Evolutionary conservation across 2,888 invertebrate genomes (phyloP).

Genomic region (Bellardia bayeri): DNA sequence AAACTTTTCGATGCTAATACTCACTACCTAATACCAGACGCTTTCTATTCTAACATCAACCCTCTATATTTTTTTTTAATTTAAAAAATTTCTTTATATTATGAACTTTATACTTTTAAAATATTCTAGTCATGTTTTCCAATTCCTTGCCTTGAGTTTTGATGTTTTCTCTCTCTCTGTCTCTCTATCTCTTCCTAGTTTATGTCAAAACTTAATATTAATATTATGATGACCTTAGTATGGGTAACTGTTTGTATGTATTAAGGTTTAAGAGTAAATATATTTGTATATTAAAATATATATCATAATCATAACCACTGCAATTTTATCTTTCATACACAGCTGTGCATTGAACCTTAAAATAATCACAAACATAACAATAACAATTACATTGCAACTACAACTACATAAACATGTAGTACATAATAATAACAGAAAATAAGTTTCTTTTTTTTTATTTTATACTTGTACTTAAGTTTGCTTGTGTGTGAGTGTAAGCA

Average conservation of each 20-base stretch:
- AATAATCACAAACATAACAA: constrained; percentile 82
- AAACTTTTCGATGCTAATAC: too few species aligned
- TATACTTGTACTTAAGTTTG: neutral
- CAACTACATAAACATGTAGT: constrained; percentile 57
- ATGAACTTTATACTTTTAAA: constrained; percentile 45
- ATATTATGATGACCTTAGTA: constrained; percentile 62
- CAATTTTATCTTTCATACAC: constrained; percentile 73
- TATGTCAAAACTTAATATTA: constrained; percentile 62
- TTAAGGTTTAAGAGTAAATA: constrained; percentile 18
- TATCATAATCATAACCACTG: constrained; percentile 69
- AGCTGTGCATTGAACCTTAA: constrained; percentile 80
- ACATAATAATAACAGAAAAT: constrained; percentile 56
- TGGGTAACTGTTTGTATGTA: constrained; percentile 41
- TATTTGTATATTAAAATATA: constrained; percentile 9
- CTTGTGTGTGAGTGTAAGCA: constrained; percentile 17
- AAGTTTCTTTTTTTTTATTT: constrained; percentile 34
- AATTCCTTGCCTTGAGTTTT: constrained; percentile 55
- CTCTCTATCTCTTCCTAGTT: neutral
- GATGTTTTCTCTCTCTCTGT: constrained; percentile 20
- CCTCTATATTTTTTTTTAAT: neutral
- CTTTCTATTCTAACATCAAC: too few species aligned
- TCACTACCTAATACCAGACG: too few species aligned
- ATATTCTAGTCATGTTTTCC: constrained; percentile 58
- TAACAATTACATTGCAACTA: constrained; percentile 79
- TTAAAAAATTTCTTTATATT: constrained; percentile 6